These are phyloP conservation scores for Chromis chromis DNA, from an alignment of 2,797 vertebrate species.

Conservation along the genomic window DNA sequence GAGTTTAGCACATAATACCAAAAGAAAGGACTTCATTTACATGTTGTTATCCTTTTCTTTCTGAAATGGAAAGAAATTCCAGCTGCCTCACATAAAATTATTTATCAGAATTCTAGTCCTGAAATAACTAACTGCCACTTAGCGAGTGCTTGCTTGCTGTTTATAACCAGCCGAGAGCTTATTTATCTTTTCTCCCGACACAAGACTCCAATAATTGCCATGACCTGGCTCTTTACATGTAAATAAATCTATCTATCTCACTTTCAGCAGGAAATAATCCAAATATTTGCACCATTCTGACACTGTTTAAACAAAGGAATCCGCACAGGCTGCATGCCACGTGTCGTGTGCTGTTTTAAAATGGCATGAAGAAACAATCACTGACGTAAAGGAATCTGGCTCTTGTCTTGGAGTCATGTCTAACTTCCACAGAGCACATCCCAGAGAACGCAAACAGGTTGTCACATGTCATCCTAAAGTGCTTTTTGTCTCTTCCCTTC, in stretches of 20 bases:
- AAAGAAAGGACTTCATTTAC: too few species aligned
- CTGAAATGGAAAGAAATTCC: too few species aligned
- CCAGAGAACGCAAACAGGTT: not conserved
- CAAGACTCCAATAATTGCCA: constrained; percentile 19
- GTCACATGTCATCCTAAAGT: too few species aligned
- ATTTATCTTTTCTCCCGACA: not conserved
- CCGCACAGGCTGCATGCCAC: constrained; percentile 1
- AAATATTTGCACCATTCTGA: constrained; percentile 68
- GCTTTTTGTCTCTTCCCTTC: too few species aligned
- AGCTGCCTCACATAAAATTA: too few species aligned
- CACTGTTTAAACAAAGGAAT: constrained; percentile 52
- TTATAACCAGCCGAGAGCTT: not conserved
- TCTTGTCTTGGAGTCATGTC: constrained; percentile 27
- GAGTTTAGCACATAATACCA: too few species aligned
- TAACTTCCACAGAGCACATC: not conserved
- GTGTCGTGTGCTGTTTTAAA: constrained; percentile 23
- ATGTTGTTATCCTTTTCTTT: too few species aligned
- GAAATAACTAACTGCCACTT: not conserved
- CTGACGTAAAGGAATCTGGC: constrained; percentile 13
- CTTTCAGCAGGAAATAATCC: constrained; percentile 48
- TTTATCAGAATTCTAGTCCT: not conserved
- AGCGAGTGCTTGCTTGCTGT: not conserved
- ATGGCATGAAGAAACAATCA: constrained; percentile 16
- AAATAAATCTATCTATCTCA: constrained; percentile 40
- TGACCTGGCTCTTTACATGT: constrained; percentile 11